Percentiles rank a stretch among this genome's conserved stretches.
Conservation (phyloP, 2,888 invertebrate genomes). For the Tromatobia lineatoria region DNA sequence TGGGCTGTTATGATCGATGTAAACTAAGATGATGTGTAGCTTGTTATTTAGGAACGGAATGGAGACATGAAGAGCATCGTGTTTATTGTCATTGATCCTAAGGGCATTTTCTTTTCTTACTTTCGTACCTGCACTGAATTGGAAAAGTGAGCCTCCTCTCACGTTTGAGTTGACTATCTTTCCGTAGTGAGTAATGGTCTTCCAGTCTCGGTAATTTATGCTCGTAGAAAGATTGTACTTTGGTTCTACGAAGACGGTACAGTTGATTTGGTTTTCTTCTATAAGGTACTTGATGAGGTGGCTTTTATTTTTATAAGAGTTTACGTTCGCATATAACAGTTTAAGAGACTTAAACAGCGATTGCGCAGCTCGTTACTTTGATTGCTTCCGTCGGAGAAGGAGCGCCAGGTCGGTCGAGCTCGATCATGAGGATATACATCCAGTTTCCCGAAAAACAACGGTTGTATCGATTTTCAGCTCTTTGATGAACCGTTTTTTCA, state of each 20-base stretch:
- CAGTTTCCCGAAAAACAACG: neutral
- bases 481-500: conserved; percentile 26
- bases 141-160: no score
- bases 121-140: no score
- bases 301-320: conserved; percentile 29
- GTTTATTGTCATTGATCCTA: conserved; percentile 7
- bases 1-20: neutral
- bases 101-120: no score
- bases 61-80: conserved; percentile 22
- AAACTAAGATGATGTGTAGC: conserved; percentile 29
- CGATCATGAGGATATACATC: conserved; percentile 22
- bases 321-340: conserved; percentile 31
- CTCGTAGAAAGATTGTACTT: no score
- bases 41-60: conserved; percentile 25
- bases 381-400: conserved; percentile 10
- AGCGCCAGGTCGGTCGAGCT: neutral
- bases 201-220: no score
- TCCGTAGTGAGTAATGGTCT: no score
- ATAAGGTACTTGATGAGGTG: conserved; percentile 25
- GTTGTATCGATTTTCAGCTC: conserved; percentile 21
- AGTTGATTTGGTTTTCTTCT: no score
- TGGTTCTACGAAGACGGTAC: no score
- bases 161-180: no score
- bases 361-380: neutral
- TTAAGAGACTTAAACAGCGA: conserved; percentile 10